phyloP scores from a whole-genome alignment of 2,113 vertebrate genomes.

The Corythornis vintsioides region DNA sequence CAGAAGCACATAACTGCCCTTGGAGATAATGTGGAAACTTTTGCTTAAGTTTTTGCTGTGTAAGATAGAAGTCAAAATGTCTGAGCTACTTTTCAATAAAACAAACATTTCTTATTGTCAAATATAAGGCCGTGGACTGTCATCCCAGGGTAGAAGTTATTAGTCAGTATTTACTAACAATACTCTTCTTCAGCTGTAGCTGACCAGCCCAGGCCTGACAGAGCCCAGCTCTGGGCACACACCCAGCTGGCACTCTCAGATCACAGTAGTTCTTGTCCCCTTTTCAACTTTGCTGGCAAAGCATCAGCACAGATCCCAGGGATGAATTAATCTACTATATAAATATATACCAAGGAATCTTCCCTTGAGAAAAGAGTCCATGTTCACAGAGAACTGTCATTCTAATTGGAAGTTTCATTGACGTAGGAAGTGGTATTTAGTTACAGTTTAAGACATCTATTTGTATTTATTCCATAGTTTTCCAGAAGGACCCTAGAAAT shows the following conservation, averaged over 20 bases:
- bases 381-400: background rate
- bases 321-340: background rate
- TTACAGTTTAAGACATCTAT: background rate
- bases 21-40: background rate
- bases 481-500: background rate
- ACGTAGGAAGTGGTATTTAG: background rate
- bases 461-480: background rate
- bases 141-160: background rate
- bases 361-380: background rate
- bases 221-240: background rate
- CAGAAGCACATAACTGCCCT: background rate
- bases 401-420: background rate
- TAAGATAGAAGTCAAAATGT: background rate
- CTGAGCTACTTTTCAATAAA: background rate
- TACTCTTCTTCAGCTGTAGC: background rate
- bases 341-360: background rate
- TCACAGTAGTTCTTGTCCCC: background rate
- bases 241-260: background rate
- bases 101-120: background rate
- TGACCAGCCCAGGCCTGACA: background rate
- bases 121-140: background rate
- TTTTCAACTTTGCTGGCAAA: constrained; percentile 12
- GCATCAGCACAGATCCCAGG: background rate
- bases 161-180: background rate
- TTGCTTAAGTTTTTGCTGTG: background rate